These are phyloP conservation scores for Sylvilagus bachmani DNA, from an alignment of 2,113 vertebrate genomes.

Conservation along the genomic window DNA sequence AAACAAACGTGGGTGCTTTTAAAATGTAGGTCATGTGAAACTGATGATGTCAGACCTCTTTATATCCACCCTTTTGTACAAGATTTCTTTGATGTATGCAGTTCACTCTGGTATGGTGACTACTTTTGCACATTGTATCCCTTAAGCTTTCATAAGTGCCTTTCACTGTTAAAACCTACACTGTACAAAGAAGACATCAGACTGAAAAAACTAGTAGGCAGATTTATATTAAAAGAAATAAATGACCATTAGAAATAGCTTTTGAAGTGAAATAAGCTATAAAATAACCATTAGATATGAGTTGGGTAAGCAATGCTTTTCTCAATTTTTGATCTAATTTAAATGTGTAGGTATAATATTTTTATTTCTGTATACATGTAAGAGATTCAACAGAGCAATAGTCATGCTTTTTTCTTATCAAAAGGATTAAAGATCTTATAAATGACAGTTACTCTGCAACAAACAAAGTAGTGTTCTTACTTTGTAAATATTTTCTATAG, in stretches of 20 bases:
- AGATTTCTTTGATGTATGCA: neutral
- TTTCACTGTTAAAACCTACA: constrained; percentile 35
- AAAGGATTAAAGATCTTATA: constrained; percentile 1
- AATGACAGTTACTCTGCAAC: neutral
- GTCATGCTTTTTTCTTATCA: neutral
- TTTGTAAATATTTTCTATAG: neutral
- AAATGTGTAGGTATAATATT: neutral
- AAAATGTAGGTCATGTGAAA: constrained; percentile 35
- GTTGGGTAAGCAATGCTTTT: constrained; percentile 50
- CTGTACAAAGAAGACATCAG: constrained; percentile 1
- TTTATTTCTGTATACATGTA: neutral
- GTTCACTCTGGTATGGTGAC: neutral
- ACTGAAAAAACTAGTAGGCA: constrained; percentile 11
- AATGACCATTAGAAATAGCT: constrained; percentile 51
- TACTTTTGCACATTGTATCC: neutral
- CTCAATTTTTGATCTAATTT: constrained; percentile 35
- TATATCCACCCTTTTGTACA: neutral
- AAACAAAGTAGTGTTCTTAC: neutral
- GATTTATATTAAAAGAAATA: constrained; percentile 62
- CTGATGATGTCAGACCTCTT: neutral
- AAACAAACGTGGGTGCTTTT: neutral
- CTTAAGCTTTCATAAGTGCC: neutral
- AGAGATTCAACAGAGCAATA: constrained; percentile 26
- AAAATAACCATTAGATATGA: constrained; percentile 30
- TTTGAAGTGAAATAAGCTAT: constrained; percentile 34